phyloP scores from a whole-genome alignment of 1,140 invertebrate genomes.

The Penaeus chinensis region DNA sequence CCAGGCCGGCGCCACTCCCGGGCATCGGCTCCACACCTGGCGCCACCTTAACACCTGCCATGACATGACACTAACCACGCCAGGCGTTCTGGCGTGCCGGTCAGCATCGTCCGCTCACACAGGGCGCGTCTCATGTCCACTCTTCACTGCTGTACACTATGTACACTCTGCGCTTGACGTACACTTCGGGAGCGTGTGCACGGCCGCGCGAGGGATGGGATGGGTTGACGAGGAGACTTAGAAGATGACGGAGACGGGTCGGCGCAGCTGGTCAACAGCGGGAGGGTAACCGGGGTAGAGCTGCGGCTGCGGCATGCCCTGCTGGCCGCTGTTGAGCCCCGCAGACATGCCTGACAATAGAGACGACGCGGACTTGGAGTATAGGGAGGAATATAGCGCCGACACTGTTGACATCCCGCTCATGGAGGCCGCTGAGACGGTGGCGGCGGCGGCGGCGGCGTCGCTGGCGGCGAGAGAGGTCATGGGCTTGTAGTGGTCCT shows the following conservation, averaged over 20 bases:
- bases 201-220: not conserved
- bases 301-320: slow-evolving; percentile 37
- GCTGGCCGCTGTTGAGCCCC: slow-evolving; percentile 37
- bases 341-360: slow-evolving; percentile 61
- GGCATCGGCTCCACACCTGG: slow-evolving; percentile 9
- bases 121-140: slow-evolving; percentile 31
- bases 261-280: slow-evolving; percentile 63
- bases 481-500: slow-evolving; percentile 61
- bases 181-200: not conserved
- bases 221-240: slow-evolving; percentile 39
- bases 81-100: not conserved
- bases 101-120: not conserved
- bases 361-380: slow-evolving; percentile 63
- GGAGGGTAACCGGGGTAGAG: slow-evolving; percentile 64
- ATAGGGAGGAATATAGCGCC: slow-evolving; percentile 62
- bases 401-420: slow-evolving; percentile 62
- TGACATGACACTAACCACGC: slow-evolving; percentile 3
- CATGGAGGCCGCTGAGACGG: slow-evolving; percentile 57
- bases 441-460: slow-evolving; percentile 54
- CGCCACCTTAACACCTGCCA: not conserved
- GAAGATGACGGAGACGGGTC: slow-evolving; percentile 64
- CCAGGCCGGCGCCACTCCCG: not conserved
- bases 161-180: slow-evolving; percentile 39
- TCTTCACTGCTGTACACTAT: slow-evolving; percentile 57
- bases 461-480: slow-evolving; percentile 55